Conservation (phyloP, 1,140 invertebrate species). For the Rhagoletis pomonella region DNA sequence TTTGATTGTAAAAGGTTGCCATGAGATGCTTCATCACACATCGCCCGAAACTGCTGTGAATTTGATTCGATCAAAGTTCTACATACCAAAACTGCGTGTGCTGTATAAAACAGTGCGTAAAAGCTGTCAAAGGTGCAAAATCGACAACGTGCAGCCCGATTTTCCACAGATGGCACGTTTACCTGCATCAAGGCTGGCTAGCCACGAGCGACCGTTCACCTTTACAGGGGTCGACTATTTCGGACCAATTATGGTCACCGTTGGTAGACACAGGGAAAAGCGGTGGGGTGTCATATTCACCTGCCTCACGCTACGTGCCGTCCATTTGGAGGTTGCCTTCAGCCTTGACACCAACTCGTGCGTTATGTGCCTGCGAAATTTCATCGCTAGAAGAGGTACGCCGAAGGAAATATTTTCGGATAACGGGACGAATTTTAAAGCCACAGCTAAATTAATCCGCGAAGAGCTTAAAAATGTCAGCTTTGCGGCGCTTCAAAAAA, state of each 20-base stretch:
- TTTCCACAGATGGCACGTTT: conserved; percentile 49
- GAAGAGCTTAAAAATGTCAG: too few relatives aligned
- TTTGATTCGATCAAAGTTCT: neutral
- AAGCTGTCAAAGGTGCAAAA: conserved; percentile 52
- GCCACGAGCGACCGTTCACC: neutral
- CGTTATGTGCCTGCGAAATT: conserved; percentile 69
- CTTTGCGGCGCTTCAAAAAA: too few relatives aligned
- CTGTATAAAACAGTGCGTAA: conserved; percentile 9
- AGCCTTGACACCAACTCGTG: conserved; percentile 67
- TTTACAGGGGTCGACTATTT: conserved; percentile 61
- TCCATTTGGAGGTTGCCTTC: conserved; percentile 73
- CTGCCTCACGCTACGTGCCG: conserved; percentile 68
- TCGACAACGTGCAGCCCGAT: neutral
- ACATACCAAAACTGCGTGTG: conserved; percentile 7
- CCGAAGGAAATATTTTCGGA: conserved; percentile 67
- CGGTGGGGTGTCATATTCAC: conserved; percentile 72
- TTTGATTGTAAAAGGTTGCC: too few relatives aligned
- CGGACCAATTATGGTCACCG: conserved; percentile 63
- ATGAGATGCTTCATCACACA: too few relatives aligned
- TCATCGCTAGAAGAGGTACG: conserved; percentile 71
- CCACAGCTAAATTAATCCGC: too few relatives aligned
- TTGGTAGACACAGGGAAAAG: conserved; percentile 65
- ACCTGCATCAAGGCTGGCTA: conserved; percentile 1
- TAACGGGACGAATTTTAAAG: conserved; percentile 71
- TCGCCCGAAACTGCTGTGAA: conserved; percentile 37